phyloP scores from a whole-genome alignment of 2,797 vertebrate species.

The Nyctalus aviator region DNA sequence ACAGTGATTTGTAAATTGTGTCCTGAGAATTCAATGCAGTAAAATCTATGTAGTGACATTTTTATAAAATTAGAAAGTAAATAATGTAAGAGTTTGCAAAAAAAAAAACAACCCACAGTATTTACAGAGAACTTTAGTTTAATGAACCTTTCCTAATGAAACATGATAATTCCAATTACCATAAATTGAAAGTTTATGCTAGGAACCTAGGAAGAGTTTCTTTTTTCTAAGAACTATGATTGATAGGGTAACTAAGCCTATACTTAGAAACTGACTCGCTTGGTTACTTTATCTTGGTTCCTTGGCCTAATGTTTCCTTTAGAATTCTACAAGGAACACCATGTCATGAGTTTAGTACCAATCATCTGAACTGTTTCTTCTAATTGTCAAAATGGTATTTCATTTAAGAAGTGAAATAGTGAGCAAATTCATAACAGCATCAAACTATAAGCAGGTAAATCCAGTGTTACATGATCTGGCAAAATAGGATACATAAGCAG shows the following conservation, averaged over 20 bases:
- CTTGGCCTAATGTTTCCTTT: neutral
- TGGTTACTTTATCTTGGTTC: neutral
- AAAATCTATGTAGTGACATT: neutral
- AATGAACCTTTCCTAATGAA: neutral
- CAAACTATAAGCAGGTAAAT: neutral
- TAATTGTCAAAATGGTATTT: conserved; percentile 30
- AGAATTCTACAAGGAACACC: neutral
- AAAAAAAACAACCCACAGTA: neutral
- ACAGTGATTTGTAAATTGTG: neutral
- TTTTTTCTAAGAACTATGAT: neutral
- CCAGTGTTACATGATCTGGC: neutral
- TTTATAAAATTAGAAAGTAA: conserved; percentile 11
- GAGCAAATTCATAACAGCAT: neutral
- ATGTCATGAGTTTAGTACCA: neutral
- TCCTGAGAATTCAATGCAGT: neutral
- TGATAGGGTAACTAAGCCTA: neutral
- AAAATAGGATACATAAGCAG: neutral
- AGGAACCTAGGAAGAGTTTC: neutral
- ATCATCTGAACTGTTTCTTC: neutral
- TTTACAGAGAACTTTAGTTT: neutral
- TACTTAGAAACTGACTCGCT: neutral
- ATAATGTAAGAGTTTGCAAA: neutral
- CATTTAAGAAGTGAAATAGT: neutral
- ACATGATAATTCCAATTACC: conserved; percentile 25
- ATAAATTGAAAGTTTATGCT: neutral